Conservation (phyloP, 2,888 invertebrate genomes). For the Halictus ligatus region DNA sequence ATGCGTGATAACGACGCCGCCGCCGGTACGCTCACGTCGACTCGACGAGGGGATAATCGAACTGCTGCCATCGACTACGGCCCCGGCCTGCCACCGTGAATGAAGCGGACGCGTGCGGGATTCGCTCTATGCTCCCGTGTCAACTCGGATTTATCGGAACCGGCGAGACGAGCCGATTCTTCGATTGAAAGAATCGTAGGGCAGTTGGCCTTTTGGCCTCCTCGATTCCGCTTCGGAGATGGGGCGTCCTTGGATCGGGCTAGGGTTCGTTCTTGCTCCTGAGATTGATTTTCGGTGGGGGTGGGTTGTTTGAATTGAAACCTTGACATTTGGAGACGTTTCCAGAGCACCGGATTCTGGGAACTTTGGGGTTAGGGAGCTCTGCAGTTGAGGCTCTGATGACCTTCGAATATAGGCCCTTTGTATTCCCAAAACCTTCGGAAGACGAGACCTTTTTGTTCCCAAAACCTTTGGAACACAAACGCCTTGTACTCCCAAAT, state of each 20-base stretch:
- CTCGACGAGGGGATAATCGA: conserved; percentile 20
- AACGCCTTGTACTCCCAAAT: no score
- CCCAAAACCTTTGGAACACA: no score
- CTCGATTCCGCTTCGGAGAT: background rate
- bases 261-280: background rate
- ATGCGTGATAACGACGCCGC: conserved; percentile 74
- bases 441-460: no score
- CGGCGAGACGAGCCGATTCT: background rate
- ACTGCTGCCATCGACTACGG: background rate
- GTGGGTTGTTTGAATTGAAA: background rate
- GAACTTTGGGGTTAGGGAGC: no score
- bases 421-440: no score
- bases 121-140: background rate
- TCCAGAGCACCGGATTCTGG: no score
- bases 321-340: background rate
- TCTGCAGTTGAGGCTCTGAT: no score
- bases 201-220: background rate
- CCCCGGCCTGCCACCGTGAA: conserved; percentile 23
- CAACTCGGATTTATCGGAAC: conserved; percentile 1
- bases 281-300: background rate
- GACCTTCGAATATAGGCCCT: no score
- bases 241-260: background rate
- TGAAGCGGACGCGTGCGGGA: conserved; percentile 39
- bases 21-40: conserved; percentile 46
- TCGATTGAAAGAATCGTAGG: background rate